Evolutionary conservation across 2,113 vertebrate species (phyloP).

Genomic region (Rhinolophus sinicus): DNA sequence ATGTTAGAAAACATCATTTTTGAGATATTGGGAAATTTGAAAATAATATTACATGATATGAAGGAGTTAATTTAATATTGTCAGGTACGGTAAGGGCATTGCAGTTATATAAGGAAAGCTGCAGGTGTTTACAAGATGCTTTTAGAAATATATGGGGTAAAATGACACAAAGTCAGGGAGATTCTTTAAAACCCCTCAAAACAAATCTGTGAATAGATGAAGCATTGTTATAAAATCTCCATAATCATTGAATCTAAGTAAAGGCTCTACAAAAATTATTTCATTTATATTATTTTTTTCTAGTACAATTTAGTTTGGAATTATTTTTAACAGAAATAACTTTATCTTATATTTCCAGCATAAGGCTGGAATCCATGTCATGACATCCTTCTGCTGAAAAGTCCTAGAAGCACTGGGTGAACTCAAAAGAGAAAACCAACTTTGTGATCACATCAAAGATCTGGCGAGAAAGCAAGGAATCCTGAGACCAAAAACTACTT

Average conservation of each 20-base stretch:
- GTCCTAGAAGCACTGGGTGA: background rate
- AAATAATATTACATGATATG: background rate
- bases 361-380: background rate
- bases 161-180: background rate
- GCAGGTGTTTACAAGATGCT: background rate
- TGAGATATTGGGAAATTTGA: background rate
- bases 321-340: background rate
- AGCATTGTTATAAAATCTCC: background rate
- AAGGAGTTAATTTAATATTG: background rate
- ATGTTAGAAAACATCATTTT: background rate
- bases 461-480: background rate
- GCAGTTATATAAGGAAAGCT: background rate
- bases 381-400: background rate
- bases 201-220: background rate
- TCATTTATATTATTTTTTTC: background rate
- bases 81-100: background rate
- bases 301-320: background rate
- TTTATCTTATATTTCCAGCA: background rate
- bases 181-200: background rate
- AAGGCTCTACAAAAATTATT: background rate
- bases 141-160: background rate
- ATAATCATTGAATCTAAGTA: background rate
- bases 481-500: slow-evolving; percentile 10
- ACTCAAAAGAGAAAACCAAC: background rate
- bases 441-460: background rate